Base-by-base conservation (phyloP, 1,140 invertebrate species). In the Venturia canescens region DNA sequence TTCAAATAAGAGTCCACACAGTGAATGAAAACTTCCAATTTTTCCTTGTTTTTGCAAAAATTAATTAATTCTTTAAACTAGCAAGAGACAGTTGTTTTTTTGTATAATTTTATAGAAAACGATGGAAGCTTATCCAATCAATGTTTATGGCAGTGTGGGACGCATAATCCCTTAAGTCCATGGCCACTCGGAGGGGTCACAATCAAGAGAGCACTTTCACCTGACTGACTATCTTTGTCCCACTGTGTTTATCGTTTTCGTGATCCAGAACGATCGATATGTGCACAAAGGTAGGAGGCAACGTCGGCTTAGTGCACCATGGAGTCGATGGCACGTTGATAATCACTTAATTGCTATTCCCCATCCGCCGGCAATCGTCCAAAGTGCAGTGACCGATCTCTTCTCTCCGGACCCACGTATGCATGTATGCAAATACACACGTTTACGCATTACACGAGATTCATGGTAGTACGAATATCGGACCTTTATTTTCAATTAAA, bases 261-360 rank as follows among this genome's bases (percentile, higher is more conserved):
- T 31, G 66, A 69, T 71, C 38, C 67, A 69, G 11, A 66, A 66
- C 63, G 63, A 69, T 69, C 31, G 67, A 69, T 38, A 38, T 69
- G 27, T 34, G 27, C 27, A 26, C 60, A n/a, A 23, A 23, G 23
- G 60, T 53, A 53, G 18, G 1, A n/a, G 0, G 50, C 0, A n/a
- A 53, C n/a, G n/a, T 53, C 50, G 50, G 16, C 50, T 53, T 53
- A 53, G 50, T 53, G 69, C 69, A 71, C 31, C 69, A 48, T 15
- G 11, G 34, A 74, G 26, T 74, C 71, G 71, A 53, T 74, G 48
- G 48, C 44, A 48, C 44, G 26, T 74, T 74, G 71, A 74, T 74
- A 74, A 74, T 74, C 38, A 74, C 48, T 74, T 53, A 74, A 74
- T 74, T 74, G 53, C 44, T 53, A 53, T 50, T 74, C 44, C 11